A percentile compares a stretch with the other conserved stretches of the same genome.
These are phyloP conservation scores for Alligator mississippiensis DNA, from an alignment of 2,113 vertebrate species.

Conservation along the genomic window DNA sequence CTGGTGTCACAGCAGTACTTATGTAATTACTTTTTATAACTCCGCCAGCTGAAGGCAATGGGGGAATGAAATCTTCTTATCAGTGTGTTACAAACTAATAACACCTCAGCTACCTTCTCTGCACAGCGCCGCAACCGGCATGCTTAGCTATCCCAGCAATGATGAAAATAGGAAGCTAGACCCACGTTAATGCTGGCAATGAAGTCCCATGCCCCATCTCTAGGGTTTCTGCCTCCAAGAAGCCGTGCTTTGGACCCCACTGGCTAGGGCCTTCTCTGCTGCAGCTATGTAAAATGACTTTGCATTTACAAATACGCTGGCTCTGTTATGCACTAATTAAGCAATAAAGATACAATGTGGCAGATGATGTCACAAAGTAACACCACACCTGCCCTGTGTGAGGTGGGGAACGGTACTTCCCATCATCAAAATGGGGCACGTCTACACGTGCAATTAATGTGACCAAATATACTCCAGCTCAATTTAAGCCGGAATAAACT, in stretches of 20 bases:
- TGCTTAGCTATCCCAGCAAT: neutral
- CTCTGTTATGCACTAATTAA: neutral
- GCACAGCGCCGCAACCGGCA: neutral
- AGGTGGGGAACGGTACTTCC: neutral
- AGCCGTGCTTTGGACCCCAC: neutral
- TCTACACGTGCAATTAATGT: too few species aligned
- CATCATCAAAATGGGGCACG: too few species aligned
- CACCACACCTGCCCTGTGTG: neutral
- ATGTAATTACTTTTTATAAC: constrained; percentile 52
- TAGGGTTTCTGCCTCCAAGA: neutral
- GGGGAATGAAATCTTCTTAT: constrained; percentile 32
- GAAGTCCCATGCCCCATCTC: neutral
- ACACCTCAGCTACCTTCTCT: neutral
- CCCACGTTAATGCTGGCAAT: neutral
- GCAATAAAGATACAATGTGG: neutral
- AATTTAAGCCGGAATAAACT: too few species aligned
- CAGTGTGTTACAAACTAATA: neutral
- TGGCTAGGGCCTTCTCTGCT: too few species aligned
- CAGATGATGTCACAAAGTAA: neutral
- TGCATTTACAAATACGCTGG: too few species aligned
- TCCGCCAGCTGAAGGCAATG: constrained; percentile 1
- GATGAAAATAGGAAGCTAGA: neutral
- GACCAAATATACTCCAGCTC: too few species aligned
- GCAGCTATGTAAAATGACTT: neutral
- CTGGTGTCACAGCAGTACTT: constrained; percentile 38